Conservation (phyloP, 2,113 vertebrate species). For the Calonectris borealis region DNA sequence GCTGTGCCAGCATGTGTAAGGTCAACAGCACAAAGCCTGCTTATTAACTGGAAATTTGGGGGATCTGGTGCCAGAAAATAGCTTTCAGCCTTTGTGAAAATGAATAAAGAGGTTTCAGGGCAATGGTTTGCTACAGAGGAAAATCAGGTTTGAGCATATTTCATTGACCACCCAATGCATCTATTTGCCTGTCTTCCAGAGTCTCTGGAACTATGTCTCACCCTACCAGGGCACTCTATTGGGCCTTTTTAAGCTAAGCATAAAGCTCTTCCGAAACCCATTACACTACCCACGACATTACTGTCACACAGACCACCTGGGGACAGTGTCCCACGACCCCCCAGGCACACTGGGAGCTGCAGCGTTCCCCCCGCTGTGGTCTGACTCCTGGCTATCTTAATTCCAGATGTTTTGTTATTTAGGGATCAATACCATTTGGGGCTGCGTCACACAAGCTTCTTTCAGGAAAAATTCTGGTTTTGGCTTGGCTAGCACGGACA, state of each 20-base stretch:
- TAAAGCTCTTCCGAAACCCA: accelerated
- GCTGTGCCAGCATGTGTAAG: conserved; percentile 32
- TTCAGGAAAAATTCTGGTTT: neutral
- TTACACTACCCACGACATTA: accelerated
- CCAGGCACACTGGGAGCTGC: neutral
- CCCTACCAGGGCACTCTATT: neutral
- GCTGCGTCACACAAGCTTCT: neutral
- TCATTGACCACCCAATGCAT: neutral
- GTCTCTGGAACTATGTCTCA: neutral
- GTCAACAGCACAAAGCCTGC: conserved; percentile 60
- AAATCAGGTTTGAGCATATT: neutral
- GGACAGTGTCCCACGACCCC: accelerated
- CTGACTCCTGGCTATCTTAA: neutral
- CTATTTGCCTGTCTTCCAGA: neutral
- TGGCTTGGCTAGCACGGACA: neutral
- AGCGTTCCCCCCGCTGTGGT: accelerated
- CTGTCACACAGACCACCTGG: neutral
- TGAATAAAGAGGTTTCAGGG: conserved; percentile 46
- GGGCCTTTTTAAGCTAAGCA: neutral
- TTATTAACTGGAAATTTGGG: conserved; percentile 60
- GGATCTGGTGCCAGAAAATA: conserved; percentile 39
- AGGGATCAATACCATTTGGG: neutral
- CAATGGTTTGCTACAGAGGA: conserved; percentile 15
- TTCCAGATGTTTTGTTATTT: neutral
- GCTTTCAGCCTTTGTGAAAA: conserved; percentile 47